Evolutionary conservation across 2,797 vertebrate genomes (phyloP).

Genomic region (Acridotheres tristis): DNA sequence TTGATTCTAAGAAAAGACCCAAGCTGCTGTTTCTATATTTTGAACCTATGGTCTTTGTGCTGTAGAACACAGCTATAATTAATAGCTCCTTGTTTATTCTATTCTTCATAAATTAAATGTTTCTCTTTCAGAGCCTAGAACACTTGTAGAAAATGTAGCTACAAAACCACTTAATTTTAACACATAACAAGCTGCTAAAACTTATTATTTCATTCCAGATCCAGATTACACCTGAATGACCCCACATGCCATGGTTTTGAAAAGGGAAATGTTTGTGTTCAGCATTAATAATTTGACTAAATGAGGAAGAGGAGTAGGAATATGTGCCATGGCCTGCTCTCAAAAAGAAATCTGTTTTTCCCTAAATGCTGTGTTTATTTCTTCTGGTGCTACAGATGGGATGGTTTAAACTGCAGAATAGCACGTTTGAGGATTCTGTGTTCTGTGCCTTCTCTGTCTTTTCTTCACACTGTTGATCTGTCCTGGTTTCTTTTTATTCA

Average conservation of each 20-base stretch:
- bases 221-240: slow-evolving; percentile 81
- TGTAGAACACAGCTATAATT: neutral
- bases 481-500: neutral
- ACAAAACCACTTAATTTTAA: neutral
- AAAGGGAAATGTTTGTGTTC: slow-evolving; percentile 76
- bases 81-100: neutral
- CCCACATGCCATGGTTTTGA: slow-evolving; percentile 72
- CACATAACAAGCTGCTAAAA: neutral
- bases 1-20: neutral
- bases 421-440: neutral
- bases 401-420: neutral
- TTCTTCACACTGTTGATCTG: neutral
- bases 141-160: neutral
- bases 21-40: fast-evolving
- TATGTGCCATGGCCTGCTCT: neutral
- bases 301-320: slow-evolving; percentile 75
- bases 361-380: neutral
- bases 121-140: neutral
- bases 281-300: slow-evolving; percentile 80
- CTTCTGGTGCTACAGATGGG: neutral
- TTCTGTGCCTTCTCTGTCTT: neutral
- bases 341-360: neutral
- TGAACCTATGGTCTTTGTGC: neutral
- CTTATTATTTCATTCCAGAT: slow-evolving; percentile 57
- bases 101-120: neutral